phyloP scores from a whole-genome alignment of 1,140 invertebrate species.

The Delia radicum region DNA sequence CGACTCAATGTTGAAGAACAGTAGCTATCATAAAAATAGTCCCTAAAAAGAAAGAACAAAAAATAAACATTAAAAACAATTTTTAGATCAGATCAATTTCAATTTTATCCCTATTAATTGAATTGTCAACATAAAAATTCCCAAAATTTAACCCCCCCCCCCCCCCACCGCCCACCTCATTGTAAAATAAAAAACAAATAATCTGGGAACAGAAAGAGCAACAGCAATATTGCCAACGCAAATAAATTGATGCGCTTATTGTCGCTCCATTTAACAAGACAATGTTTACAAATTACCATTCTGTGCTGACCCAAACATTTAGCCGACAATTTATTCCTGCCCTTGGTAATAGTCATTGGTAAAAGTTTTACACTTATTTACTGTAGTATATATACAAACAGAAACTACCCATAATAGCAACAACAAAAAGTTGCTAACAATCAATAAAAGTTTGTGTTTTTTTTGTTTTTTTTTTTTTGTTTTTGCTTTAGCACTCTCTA shows the following conservation, averaged over 20 bases:
- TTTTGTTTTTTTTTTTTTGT: background rate
- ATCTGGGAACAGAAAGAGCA: background rate
- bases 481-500: constrained; percentile 7
- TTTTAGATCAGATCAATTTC: constrained; percentile 27
- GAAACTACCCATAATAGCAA: background rate
- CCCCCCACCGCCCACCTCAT: too few relatives aligned
- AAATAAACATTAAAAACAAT: constrained; percentile 10
- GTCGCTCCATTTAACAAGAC: constrained; percentile 26
- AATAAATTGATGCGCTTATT: constrained; percentile 26
- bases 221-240: constrained; percentile 7
- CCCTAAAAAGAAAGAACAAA: constrained; percentile 35
- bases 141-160: background rate
- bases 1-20: constrained; percentile 64
- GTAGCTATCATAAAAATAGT: constrained; percentile 59
- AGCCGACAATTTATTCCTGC: background rate
- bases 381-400: background rate
- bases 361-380: constrained; percentile 13
- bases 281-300: constrained; percentile 27
- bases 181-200: background rate
- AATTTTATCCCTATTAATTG: constrained; percentile 35
- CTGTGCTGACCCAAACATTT: constrained; percentile 16
- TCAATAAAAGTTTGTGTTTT: constrained; percentile 17
- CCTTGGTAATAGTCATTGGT: background rate
- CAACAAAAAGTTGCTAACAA: constrained; percentile 15
- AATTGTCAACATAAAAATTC: constrained; percentile 32